Conservation (phyloP, 2,113 vertebrate species). For the Indri indri region DNA sequence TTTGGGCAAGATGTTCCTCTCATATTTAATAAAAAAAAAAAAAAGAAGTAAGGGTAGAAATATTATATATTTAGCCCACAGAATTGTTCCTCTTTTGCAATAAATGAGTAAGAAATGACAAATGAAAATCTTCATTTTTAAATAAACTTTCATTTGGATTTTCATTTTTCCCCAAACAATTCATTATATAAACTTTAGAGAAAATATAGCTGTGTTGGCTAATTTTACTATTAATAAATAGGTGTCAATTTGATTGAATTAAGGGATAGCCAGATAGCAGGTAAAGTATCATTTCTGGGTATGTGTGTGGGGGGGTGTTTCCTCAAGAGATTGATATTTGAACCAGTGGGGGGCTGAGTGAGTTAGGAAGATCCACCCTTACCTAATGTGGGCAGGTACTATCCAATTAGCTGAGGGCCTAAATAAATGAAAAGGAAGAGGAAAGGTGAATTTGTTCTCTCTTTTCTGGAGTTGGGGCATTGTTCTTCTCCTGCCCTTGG, state of each 20-base stretch:
- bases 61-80: not conserved
- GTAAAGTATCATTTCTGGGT: not conserved
- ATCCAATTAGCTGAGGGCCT: not conserved
- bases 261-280: not conserved
- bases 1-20: not conserved
- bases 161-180: not conserved
- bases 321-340: not conserved
- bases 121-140: not conserved
- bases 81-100: not conserved
- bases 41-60: not conserved
- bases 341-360: not conserved
- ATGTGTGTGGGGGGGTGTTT: not conserved
- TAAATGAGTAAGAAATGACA: not conserved
- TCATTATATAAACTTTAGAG: not conserved
- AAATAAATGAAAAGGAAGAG: not conserved
- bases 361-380: not conserved
- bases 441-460: not conserved
- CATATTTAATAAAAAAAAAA: not conserved
- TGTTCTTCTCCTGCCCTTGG: not conserved
- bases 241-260: not conserved
- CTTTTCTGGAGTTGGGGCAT: not conserved
- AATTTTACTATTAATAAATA: not conserved
- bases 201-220: not conserved
- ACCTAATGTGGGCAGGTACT: not conserved
- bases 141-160: not conserved